Base-by-base conservation (phyloP, 2,797 vertebrate species). In the Tarsius wallacei region DNA sequence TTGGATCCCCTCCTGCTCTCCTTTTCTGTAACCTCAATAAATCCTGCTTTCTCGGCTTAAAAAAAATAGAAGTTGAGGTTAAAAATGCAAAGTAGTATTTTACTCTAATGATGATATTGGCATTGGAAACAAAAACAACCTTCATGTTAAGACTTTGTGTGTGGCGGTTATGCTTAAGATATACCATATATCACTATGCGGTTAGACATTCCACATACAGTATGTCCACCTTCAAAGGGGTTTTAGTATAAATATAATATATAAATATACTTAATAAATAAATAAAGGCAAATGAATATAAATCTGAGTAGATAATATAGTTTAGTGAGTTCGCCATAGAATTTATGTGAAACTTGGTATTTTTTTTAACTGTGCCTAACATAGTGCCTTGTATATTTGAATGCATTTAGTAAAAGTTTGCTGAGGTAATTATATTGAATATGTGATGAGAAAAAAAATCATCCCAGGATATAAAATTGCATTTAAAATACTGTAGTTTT, bases 401-500 rank as follows among this genome's bases (percentile, higher is more conserved):
- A n/a, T 19, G 10, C 4, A 82, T 53, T 74, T 51, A 36, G 36
- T 82, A 74, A 78, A 31, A 88, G 31, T 94, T 42, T 73, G 26
- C n/a, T 36, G n/a, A 91, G 61, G 87, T 87, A 49, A 93, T 89
- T 68, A 77, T 81, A 42, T n/a, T 22, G n/a, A 33, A 74, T 70
- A 59, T 17, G 94, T 17, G 78, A 12, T 86, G 57, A 96, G 55
- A 57, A 80, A 73, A 85, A 74, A 70, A 57, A 22, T 36, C 33
- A 49, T 11, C 47, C 0, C 88, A 16, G 8, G 14, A 66, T 89
- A 74, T 83, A 92, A 95, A 95, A 83, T 88, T 33, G 68, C 24
- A 42, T 26, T 74, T 70, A 87, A 94, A 19, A 26, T 17, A 59
- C 2, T 12, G 2, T 51, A 31, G 47, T 96, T 93, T 89, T 68